Conservation (phyloP, 2,113 vertebrate species). For the Ochotona curzoniae region DNA sequence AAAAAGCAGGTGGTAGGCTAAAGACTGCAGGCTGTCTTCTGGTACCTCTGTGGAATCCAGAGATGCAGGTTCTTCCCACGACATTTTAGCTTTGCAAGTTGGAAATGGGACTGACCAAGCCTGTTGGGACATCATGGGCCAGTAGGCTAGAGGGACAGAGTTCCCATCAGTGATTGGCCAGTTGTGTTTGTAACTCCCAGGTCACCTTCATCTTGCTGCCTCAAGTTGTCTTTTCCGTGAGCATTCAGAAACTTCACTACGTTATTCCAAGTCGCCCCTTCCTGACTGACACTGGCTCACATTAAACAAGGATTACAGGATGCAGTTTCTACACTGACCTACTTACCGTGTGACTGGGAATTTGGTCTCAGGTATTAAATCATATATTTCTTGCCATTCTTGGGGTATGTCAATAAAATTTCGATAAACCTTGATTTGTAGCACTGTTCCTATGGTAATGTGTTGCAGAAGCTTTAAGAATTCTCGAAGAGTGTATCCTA, state of each 20-base stretch:
- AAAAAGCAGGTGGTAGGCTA: not conserved
- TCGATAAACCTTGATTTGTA: constrained; percentile 82
- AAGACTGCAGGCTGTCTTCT: not conserved
- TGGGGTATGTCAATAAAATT: constrained; percentile 81
- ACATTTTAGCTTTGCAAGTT: constrained; percentile 12
- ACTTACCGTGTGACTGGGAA: constrained; percentile 76
- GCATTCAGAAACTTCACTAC: not conserved
- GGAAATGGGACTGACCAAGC: too few relatives aligned
- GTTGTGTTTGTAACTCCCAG: not conserved
- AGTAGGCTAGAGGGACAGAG: not conserved
- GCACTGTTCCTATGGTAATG: constrained; percentile 75
- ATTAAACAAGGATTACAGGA: constrained; percentile 2
- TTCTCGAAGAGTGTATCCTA: constrained; percentile 84
- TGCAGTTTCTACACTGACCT: constrained; percentile 5
- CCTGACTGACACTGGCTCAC: not conserved
- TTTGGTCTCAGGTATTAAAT: constrained; percentile 82
- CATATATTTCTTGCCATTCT: constrained; percentile 76
- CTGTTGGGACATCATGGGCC: too few relatives aligned
- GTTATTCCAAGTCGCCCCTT: not conserved
- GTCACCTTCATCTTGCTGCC: not conserved
- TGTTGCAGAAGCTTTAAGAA: constrained; percentile 80
- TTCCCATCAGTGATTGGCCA: not conserved
- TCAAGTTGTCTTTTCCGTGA: not conserved
- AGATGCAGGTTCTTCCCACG: not conserved
- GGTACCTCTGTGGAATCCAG: constrained; percentile 2